Base-by-base conservation (phyloP, 2,797 vertebrate species). In the Sciurus carolinensis region DNA sequence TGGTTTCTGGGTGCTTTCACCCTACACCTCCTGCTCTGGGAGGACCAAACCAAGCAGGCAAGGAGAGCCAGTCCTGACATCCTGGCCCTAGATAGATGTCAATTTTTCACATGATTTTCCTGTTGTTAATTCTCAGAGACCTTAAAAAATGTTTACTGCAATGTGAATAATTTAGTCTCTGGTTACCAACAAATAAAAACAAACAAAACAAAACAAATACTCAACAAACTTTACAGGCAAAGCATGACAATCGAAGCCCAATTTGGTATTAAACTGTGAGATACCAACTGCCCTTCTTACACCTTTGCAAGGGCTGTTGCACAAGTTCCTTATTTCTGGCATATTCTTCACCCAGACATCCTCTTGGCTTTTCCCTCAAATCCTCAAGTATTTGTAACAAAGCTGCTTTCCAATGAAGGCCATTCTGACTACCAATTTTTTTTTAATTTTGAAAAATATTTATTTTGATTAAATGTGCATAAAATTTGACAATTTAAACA, bases 81-180 rank as follows among this genome's bases (percentile, higher is more conserved):
- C 75, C 67, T 11, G 87, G 83, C 92, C 52, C 54, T 10, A 52
- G 94, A 88, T 62, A 72, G 88, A 47, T 97, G 94, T 97, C 96
- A 82, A 84, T 98, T 98, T 99, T 98, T 98, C 98, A 99, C 98
- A 98, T 73, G 84, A 79, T 95, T 20, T 96, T 97, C 92, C 92
- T 95, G 3, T 90, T 96, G 95, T 94, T 59, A 97, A 92, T 97
- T 90, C 96, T 97, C 95, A 97, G 97, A 97, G 97, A 97, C 96
- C 82, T 95, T 95, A 39, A 76, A 97, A 98, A 98, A 98, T 97
- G 98, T 98, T 98, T 96, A 87, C 98, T 95, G 97, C 98, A 99
- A 98, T 98, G 99, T 99, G 99, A 99, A 98, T 98, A 97, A 97
- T 97, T 98, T 96, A 97, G 96, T 90, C 83, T 86, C 69, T 95